Evolutionary conservation across 2,888 invertebrate species (phyloP).

Genomic region (Bembecia ichneumoniformis): DNA sequence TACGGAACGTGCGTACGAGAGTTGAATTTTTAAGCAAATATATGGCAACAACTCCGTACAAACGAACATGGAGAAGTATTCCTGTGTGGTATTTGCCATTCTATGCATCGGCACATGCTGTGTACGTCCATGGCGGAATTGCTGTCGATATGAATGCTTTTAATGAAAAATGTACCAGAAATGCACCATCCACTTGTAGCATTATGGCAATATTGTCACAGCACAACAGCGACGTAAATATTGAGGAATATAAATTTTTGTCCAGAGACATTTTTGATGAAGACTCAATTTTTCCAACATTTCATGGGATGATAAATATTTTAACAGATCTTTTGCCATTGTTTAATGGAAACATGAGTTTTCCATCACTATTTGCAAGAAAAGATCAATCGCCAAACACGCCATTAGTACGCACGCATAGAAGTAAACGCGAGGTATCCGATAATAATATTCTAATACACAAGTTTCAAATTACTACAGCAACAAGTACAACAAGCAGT

Average conservation of each 20-base stretch:
- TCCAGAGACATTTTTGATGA: slow-evolving; percentile 1
- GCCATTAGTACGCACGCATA: slow-evolving; percentile 24
- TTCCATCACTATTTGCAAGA: slow-evolving; percentile 1
- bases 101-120: slow-evolving; percentile 59
- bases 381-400: slow-evolving; percentile 11
- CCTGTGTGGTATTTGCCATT: slow-evolving; percentile 55
- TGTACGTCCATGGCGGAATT: slow-evolving; percentile 72
- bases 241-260: slow-evolving; percentile 37
- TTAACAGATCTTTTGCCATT: not conserved
- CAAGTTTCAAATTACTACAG: no score
- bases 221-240: slow-evolving; percentile 46
- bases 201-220: slow-evolving; percentile 39
- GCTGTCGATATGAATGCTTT: slow-evolving; percentile 40
- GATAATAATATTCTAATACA: not conserved
- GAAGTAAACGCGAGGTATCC: slow-evolving; percentile 31
- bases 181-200: slow-evolving; percentile 24
- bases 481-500: no score
- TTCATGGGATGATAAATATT: no score
- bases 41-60: slow-evolving; percentile 63
- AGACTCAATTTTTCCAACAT: not conserved
- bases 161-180: slow-evolving; percentile 28
- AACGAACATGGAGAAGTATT: slow-evolving; percentile 57
- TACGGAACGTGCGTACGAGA: slow-evolving; percentile 51
- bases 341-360: not conserved
- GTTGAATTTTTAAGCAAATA: slow-evolving; percentile 45